A percentile compares a stretch with the other conserved stretches of the same genome.
These are phyloP conservation scores for Cheilosia impressa DNA, from an alignment of 2,888 invertebrate species.

Conservation along the genomic window DNA sequence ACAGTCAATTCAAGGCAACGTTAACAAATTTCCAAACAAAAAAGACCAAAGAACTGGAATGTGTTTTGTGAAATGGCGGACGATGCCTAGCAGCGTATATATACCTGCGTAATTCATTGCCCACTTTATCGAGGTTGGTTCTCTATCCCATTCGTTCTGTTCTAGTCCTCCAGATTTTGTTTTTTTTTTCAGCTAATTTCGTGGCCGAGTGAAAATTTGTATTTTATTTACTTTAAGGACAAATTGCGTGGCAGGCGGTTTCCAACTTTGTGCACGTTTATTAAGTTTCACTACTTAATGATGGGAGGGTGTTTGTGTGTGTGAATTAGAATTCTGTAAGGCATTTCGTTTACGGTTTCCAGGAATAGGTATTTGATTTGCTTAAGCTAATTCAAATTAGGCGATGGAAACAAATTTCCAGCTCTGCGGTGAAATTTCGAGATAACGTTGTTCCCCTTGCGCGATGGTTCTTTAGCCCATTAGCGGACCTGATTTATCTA, in stretches of 20 bases:
- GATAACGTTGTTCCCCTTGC: neutral
- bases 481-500: conserved; percentile 20
- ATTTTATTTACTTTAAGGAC: conserved; percentile 60
- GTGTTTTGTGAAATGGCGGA: conserved; percentile 56
- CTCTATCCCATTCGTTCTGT: neutral
- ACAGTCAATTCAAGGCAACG: neutral
- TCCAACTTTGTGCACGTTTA: conserved; percentile 34
- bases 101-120: conserved; percentile 1
- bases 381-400: conserved; percentile 57
- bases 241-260: conserved; percentile 5
- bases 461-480: conserved; percentile 16
- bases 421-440: neutral
- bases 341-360: conserved; percentile 53
- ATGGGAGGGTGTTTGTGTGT: conserved; percentile 2
- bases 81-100: conserved; percentile 21
- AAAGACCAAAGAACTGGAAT: conserved; percentile 9
- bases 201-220: conserved; percentile 54
- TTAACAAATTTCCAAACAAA: neutral
- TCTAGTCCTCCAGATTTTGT: neutral
- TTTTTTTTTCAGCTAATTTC: conserved; percentile 40
- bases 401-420: conserved; percentile 4
- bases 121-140: neutral
- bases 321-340: conserved; percentile 59
- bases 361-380: conserved; percentile 52
- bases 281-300: conserved; percentile 26